These are phyloP conservation scores for Xiphorhynchus elegans DNA, from an alignment of 2,113 vertebrate species.

Conservation along the genomic window DNA sequence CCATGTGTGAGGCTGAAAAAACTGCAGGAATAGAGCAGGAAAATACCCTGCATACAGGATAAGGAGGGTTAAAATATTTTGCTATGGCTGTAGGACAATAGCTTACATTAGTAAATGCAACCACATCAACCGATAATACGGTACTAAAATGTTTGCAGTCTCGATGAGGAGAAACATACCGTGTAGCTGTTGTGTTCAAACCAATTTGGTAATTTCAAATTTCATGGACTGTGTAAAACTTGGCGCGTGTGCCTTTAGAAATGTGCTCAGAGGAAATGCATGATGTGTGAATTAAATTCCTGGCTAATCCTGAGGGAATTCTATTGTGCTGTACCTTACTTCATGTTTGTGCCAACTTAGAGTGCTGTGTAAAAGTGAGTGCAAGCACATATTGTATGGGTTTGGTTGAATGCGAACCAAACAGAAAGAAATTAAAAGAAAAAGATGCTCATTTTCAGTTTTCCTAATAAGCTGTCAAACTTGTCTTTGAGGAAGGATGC, in stretches of 20 bases:
- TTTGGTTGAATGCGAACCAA: not conserved
- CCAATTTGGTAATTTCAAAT: not conserved
- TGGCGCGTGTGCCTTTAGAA: not conserved
- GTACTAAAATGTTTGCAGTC: not conserved
- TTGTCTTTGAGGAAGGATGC: not conserved
- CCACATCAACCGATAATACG: not conserved
- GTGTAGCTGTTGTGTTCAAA: not conserved
- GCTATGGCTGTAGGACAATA: not conserved
- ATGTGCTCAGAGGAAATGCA: not conserved
- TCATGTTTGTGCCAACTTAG: rapidly evolving
- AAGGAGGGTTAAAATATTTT: not conserved
- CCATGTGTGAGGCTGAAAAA: not conserved
- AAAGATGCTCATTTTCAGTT: not conserved
- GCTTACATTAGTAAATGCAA: not conserved
- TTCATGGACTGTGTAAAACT: not conserved
- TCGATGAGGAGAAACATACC: not conserved
- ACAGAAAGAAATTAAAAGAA: not conserved
- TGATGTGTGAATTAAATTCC: not conserved
- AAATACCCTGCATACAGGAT: not conserved
- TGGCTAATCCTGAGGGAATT: not conserved
- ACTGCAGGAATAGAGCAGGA: not conserved
- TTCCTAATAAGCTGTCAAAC: not conserved
- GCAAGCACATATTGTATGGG: not conserved
- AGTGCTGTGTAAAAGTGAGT: not conserved
- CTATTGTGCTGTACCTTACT: not conserved